Conservation (phyloP, 2,113 vertebrate genomes). For the Genyomyrus donnyi region DNA sequence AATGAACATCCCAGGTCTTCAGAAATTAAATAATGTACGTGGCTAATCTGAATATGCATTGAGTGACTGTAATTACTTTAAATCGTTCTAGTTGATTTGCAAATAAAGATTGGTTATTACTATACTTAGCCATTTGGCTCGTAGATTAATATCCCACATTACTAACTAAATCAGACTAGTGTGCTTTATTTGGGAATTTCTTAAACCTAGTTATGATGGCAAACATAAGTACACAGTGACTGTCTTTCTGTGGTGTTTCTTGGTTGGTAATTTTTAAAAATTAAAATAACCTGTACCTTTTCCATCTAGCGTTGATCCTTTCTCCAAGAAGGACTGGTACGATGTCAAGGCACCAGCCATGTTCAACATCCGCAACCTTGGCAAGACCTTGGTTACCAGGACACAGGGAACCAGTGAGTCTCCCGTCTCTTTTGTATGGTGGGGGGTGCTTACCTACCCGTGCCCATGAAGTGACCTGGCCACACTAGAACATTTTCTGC, state of each 20-base stretch:
- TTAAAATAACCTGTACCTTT: neutral
- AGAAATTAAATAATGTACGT: neutral
- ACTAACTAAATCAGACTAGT: neutral
- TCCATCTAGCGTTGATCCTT: conserved; percentile 84
- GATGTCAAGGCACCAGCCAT: conserved; percentile 98
- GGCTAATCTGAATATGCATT: neutral
- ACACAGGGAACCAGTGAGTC: conserved; percentile 98
- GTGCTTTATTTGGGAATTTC: neutral
- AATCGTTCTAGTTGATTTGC: neutral
- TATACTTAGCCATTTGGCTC: neutral
- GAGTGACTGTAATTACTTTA: neutral
- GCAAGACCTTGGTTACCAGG: conserved; percentile 95
- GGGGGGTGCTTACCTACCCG: neutral
- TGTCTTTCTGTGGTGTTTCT: neutral
- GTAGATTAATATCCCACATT: neutral
- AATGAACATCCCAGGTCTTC: neutral
- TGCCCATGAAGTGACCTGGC: neutral
- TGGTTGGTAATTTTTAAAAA: neutral
- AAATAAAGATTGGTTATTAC: neutral
- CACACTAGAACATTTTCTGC: neutral
- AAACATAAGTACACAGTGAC: neutral
- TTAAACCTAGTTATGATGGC: neutral
- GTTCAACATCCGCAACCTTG: conserved; percentile 97
- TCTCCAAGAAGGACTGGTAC: conserved; percentile 99
- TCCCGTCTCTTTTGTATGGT: neutral